Evolutionary conservation across 2,888 invertebrate species (phyloP), one percentile per base, ranked within the genome.

Genomic region (Cephus pulcher): DNA sequence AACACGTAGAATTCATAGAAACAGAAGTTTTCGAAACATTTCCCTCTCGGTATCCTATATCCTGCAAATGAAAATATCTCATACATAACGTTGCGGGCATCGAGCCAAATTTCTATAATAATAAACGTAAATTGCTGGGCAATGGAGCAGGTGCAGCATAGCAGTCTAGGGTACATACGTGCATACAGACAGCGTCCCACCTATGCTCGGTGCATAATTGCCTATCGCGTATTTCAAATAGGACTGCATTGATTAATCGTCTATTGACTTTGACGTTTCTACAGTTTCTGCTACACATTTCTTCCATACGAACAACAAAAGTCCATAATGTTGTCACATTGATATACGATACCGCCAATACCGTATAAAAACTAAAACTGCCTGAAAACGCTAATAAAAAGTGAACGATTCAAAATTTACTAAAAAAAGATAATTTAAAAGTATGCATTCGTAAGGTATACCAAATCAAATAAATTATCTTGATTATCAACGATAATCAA

Each of bases 61-160:
- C 33, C 12, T 34, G 71, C 32, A 32, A 71, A 71, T 71, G 15
- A 34, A 71, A 71, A 71, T 71, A 71, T 71, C 34, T 71, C 71
- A 34, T 71, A 71, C 71, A 71, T 71, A 71, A 32, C 71, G 32
- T 71, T 23, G 12, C 15, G 71, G 71, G 71, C 71, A 33, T 33
- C 12, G n/a, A 32, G 71, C 71, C 71, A 71, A 71, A 71, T 71
- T 71, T 71, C 71, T 71, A 71, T 71, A 71, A 71, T 32, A 71
- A 71, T 71, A 71, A 71, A 71, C 71, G 71, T 32, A 71, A 56
- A 56, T 56, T 30, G 71, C 71, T 23, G 71, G 34, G 71, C 71
- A 32, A 34, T 32, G 33, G 71, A 71, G 56, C 71, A 71, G 71
- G 71, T 71, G 32, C 71, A 71, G 71, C 71, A 71, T 71, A 23